phyloP scores from a whole-genome alignment of 2,797 vertebrate species.

The Meriones psammophilus region DNA sequence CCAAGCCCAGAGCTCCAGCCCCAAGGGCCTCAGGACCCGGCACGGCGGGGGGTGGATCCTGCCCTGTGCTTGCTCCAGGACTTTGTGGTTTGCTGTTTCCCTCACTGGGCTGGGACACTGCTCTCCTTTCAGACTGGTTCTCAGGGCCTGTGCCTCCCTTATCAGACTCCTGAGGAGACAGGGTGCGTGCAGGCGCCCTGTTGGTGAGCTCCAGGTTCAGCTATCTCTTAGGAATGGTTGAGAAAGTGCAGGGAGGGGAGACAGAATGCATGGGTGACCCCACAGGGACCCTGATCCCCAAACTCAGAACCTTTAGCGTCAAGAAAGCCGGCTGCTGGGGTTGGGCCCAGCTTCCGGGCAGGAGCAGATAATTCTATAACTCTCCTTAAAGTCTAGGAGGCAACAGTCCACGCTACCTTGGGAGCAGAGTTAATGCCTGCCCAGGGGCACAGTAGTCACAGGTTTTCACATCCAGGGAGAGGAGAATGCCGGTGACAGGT shows the following conservation, averaged over 20 bases:
- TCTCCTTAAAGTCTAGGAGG: not conserved
- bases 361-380: not conserved
- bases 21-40: not conserved
- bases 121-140: not conserved
- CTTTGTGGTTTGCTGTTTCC: not conserved
- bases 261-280: not conserved
- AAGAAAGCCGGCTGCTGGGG: not conserved
- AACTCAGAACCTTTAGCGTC: not conserved
- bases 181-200: too few species aligned
- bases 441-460: fast-evolving
- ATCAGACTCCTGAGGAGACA: not conserved
- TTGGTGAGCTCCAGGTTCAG: not conserved
- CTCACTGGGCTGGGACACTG: not conserved
- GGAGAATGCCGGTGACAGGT: fast-evolving
- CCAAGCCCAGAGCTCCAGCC: conserved; percentile 73
- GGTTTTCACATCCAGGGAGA: not conserved
- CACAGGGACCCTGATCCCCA: not conserved
- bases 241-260: not conserved
- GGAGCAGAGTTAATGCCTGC: not conserved
- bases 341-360: not conserved
- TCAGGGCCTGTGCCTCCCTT: not conserved
- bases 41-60: not conserved
- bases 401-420: not conserved
- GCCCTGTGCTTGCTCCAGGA: not conserved
- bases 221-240: not conserved